Percentiles rank a stretch among this genome's conserved stretches.
Evolutionary conservation across 2,888 invertebrate genomes (phyloP).

Genomic region (Leuctra nigra): DNA sequence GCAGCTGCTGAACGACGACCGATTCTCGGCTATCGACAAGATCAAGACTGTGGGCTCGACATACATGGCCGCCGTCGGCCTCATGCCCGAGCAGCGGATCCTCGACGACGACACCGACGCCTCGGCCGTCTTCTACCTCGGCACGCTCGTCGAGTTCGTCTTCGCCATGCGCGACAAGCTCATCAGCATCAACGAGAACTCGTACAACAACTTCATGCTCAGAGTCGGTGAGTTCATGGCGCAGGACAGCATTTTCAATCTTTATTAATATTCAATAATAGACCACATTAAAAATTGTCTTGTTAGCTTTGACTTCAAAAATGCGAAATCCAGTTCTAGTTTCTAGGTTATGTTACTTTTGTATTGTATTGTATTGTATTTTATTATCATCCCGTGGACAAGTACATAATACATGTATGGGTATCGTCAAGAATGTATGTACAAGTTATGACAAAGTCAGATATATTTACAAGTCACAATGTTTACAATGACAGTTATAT

Average conservation of each 20-base stretch:
- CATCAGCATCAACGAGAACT: conserved; percentile 84
- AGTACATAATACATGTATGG: too few species aligned
- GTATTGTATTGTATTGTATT: too few species aligned
- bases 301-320: too few species aligned
- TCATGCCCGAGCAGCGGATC: conserved; percentile 74
- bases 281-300: too few species aligned
- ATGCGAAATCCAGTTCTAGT: too few species aligned
- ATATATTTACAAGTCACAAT: too few species aligned
- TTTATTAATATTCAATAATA: too few species aligned
- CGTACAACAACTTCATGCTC: conserved; percentile 86
- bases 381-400: too few species aligned
- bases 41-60: conserved; percentile 91
- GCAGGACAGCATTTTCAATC: not conserved
- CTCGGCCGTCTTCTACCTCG: conserved; percentile 60
- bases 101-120: conserved; percentile 57
- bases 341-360: too few species aligned
- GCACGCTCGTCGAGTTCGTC: conserved; percentile 81
- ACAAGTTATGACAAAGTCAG: too few species aligned
- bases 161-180: conserved; percentile 83
- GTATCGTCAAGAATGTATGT: too few species aligned
- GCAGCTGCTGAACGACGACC: conserved; percentile 75
- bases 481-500: too few species aligned
- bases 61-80: conserved; percentile 88
- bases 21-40: conserved; percentile 83
- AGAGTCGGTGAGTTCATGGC: conserved; percentile 64